A percentile compares a stretch with the other conserved stretches of the same genome.
phyloP scores from a whole-genome alignment of 1,140 invertebrate genomes.

The Colletes latitarsis region DNA sequence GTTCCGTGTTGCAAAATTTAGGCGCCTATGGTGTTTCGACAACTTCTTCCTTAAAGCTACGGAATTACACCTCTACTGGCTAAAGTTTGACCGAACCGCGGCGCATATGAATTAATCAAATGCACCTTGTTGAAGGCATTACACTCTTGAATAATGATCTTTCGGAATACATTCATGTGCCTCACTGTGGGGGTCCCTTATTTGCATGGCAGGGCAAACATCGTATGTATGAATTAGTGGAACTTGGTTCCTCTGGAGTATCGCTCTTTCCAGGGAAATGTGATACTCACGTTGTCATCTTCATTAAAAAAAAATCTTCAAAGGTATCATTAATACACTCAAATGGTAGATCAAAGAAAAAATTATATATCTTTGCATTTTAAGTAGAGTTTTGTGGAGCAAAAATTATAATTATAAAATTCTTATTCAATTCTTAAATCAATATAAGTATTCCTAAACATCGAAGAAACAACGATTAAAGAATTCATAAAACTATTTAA shows the following conservation, averaged over 20 bases:
- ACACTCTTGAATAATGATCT: conserved; percentile 29
- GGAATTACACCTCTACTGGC: background rate
- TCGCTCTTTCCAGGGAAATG: background rate
- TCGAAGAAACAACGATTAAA: too few species aligned
- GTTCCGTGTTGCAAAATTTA: background rate
- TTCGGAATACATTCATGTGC: background rate
- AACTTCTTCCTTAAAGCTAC: background rate
- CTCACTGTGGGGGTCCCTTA: background rate
- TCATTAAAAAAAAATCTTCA: background rate
- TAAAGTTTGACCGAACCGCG: background rate
- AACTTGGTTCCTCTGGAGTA: background rate
- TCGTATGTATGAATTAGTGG: conserved; percentile 1
- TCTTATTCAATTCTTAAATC: too few species aligned
- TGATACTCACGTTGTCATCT: background rate
- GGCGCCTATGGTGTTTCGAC: background rate
- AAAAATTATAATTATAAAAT: too few species aligned
- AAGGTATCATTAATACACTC: background rate
- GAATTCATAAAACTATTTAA: too few species aligned
- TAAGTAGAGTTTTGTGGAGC: too few species aligned
- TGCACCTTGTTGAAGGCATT: conserved; percentile 20
- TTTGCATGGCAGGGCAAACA: conserved; percentile 15
- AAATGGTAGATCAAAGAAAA: background rate
- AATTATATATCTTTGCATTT: too few species aligned
- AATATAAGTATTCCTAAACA: too few species aligned
- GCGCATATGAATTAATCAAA: conserved; percentile 21